Base-by-base conservation (phyloP, 2,113 vertebrate genomes). In the Triplophysa dalaica region DNA sequence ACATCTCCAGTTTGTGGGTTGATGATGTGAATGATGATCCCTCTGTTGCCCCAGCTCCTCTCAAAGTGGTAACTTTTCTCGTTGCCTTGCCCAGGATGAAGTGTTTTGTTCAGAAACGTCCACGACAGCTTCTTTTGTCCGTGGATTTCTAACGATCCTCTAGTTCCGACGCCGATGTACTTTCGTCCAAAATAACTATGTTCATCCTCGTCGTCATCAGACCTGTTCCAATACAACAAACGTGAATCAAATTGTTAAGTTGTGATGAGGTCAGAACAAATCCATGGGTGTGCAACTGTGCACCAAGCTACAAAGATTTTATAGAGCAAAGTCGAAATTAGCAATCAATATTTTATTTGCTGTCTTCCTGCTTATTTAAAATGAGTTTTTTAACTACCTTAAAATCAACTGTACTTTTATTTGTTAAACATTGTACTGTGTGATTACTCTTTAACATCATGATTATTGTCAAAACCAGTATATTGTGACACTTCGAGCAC, bases 91-190 rank as follows among this genome's bases (percentile, higher is more conserved):
- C 94, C 96, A 0, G 96, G 95, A 33, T 89, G 91, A 0, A 99
- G 90, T 0, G 97, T 98, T 87, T 94, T 94, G 91, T 93, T 97
- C 43, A 99, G 91, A 81, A 99, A 97, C 0, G 97, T 98, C 98
- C 98, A 99, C 0, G 98, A 94, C 50, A 98, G 90, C 78, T 98
- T 99, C 33, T 89, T 94, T 77, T 90, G 82, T 0, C 96, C 97
- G 0, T 99, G 97, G 84, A 99, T 88, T 85, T 99, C 98, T 0
- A 99, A 91, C 0, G 91, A 94, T 12, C 97, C 98, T 0, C 95
- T 95, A 0, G 83, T 86, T 63, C 93, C 94, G 0, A 98, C 94
- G 0, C 98, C 98, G 0, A 99, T 87, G 83, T 93, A 99, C 87
- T 99, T 99, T 60, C 88, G 90, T 10, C 98, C 97, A 83, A 97